Base-by-base conservation (phyloP, 1,140 invertebrate species). In the Harlomillsia oculata region DNA sequence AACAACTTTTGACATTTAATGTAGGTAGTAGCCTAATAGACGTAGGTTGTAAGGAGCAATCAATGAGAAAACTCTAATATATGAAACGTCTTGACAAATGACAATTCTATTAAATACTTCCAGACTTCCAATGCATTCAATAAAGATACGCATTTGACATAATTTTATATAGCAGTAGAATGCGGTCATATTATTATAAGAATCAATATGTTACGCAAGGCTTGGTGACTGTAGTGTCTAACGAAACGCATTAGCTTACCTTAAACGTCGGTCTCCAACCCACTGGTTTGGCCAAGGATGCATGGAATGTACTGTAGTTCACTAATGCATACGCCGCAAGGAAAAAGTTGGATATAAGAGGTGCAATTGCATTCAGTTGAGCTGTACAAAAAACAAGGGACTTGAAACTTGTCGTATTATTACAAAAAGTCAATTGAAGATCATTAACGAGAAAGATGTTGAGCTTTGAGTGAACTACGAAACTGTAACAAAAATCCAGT, bases 271-370 rank as follows among this genome's bases (percentile, higher is more conserved):
- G 69, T 53, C 68, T 54, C 70, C 66, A 72, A 70, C 80, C 78
- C 13, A 71, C 69, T 8, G 69, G 67, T 55, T 72, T 70, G n/a
- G 64, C 66, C 56, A 88, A 73, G 43, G 89, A 90, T 21, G 92
- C 93, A 75, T 97, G 92, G 65, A 82, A 82, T 60, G 78, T 80
- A 2, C 78, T 76, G 63, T 78, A 82, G 69, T 82, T 82, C 52
- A 82, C 78, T 8, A 82, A 65, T 6, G 76, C 75, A 60, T 82
- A 82, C 1, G 79, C 62, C 18, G 61, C 79, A 37, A 82, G 68
- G 67, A 82, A 82, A 69, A 82, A 82, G 65, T 82, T 82, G n/a
- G 79, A 81, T 43, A 82, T 81, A 29, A 82, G 72, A 9, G 79
- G 78, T 14, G 80, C 80, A 57, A 82, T 80, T 4, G 72, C 66